Evolutionary conservation across 2,797 vertebrate species (phyloP).

Genomic region (Spinibarbus caldwelli): DNA sequence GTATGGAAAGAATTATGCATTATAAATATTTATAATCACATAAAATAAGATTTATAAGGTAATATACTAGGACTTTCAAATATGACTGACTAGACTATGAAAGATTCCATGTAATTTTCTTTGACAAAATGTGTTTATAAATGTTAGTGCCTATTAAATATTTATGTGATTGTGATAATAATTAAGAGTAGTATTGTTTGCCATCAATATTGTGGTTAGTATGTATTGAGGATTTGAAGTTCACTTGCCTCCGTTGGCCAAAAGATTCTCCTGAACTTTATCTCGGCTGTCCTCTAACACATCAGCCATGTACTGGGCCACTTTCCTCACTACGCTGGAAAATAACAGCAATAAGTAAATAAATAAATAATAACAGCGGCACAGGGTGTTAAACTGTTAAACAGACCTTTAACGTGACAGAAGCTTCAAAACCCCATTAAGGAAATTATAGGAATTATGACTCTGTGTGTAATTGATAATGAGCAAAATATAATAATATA

Average conservation of each 20-base stretch:
- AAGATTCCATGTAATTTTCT: neutral
- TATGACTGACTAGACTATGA: neutral
- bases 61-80: neutral
- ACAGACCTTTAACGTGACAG: neutral
- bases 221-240: neutral
- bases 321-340: constrained; percentile 93
- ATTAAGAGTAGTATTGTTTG: neutral
- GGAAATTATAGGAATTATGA: too few relatives aligned
- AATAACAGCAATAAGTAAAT: neutral
- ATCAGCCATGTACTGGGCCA: constrained; percentile 97
- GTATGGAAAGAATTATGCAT: constrained; percentile 45
- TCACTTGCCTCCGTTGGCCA: constrained; percentile 90
- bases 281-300: constrained; percentile 96
- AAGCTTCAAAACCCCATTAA: neutral
- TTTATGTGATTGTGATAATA: neutral
- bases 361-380: neutral
- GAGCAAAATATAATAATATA: neutral
- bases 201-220: neutral
- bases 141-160: neutral
- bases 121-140: too few relatives aligned
- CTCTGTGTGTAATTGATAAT: neutral
- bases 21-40: neutral
- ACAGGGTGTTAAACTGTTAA: too few relatives aligned
- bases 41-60: neutral
- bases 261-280: constrained; percentile 96